Conservation (phyloP, 1,140 invertebrate genomes). For the Cataglyphis hispanica region DNA sequence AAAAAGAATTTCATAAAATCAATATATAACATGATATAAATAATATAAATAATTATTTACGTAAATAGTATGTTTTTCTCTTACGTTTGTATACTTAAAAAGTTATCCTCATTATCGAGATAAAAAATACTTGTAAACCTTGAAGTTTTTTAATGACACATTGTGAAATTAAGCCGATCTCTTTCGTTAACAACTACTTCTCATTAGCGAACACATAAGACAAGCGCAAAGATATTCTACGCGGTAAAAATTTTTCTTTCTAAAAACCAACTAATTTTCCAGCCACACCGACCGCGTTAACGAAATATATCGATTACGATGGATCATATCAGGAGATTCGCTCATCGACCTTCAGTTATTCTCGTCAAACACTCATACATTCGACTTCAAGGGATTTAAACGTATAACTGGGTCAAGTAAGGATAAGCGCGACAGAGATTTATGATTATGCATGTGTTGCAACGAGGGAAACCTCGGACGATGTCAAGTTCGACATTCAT, state of each 20-base stretch:
- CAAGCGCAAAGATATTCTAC: neutral
- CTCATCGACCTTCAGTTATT: slow-evolving; percentile 45
- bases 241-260: neutral
- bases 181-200: neutral
- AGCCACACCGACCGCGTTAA: neutral
- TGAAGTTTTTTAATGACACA: neutral
- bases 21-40: neutral
- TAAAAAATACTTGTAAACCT: slow-evolving; percentile 6
- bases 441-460: slow-evolving; percentile 52
- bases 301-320: neutral
- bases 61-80: neutral
- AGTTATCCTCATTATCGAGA: slow-evolving; percentile 35
- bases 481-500: slow-evolving; percentile 74
- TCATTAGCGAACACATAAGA: neutral
- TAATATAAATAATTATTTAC: too few species aligned
- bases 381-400: slow-evolving; percentile 57
- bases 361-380: slow-evolving; percentile 63
- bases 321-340: slow-evolving; percentile 25
- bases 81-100: neutral
- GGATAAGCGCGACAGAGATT: slow-evolving; percentile 71
- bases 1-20: neutral
- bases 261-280: neutral
- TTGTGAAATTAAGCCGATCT: neutral
- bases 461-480: slow-evolving; percentile 69
- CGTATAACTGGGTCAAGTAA: slow-evolving; percentile 76